Percentiles rank a stretch among this genome's conserved stretches.
These are phyloP conservation scores for Drosophila lutescens DNA, from an alignment of 2,888 invertebrate genomes.

Conservation along the genomic window DNA sequence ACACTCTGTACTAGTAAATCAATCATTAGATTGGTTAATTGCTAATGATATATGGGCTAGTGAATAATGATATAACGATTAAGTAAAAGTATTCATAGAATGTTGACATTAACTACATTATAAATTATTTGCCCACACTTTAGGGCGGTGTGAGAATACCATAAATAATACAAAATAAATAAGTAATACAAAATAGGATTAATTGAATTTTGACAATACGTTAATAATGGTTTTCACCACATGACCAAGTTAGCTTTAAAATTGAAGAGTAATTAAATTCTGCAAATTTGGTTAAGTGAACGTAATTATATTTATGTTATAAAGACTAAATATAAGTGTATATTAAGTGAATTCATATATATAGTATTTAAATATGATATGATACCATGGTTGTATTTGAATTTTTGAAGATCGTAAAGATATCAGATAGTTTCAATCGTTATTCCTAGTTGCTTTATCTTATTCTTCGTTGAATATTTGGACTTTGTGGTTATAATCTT, in stretches of 20 bases:
- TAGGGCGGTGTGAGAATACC: no score
- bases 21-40: background rate
- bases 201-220: background rate
- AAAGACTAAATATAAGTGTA: no score
- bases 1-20: background rate
- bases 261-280: background rate
- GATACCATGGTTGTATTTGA: background rate
- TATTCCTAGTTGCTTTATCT: no score
- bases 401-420: background rate
- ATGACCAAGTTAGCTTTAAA: background rate
- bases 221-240: background rate
- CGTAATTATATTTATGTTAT: no score
- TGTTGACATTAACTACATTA: background rate
- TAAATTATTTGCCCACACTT: background rate
- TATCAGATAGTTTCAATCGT: background rate
- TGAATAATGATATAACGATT: background rate
- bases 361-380: background rate
- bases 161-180: background rate
- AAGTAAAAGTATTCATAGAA: conserved; percentile 6
- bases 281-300: background rate
- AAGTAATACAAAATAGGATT: background rate
- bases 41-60: background rate
- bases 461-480: background rate
- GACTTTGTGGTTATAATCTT: conserved; percentile 7
- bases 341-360: no score